Conservation (phyloP, 1,140 invertebrate species). For the Hestina assimilis region DNA sequence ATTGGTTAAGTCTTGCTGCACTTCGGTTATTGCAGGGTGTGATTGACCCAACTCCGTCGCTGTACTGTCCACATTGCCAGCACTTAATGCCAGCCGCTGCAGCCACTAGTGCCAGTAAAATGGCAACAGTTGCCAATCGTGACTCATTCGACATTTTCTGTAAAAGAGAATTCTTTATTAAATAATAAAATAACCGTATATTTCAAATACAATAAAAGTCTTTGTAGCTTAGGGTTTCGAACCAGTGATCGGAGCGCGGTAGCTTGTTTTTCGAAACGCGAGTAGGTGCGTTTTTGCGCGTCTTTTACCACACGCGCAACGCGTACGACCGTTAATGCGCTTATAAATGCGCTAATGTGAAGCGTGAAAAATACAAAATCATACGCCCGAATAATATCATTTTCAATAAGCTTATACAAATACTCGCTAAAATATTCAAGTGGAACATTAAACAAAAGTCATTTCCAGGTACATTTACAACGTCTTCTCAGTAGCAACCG, state of each 20-base stretch:
- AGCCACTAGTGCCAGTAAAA: slow-evolving; percentile 40
- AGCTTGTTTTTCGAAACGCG: no score
- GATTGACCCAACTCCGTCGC: slow-evolving; percentile 88
- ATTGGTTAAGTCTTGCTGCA: slow-evolving; percentile 82
- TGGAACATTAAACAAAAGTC: background rate
- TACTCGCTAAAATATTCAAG: background rate
- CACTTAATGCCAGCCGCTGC: slow-evolving; percentile 79
- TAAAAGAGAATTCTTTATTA: background rate
- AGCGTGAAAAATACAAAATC: background rate
- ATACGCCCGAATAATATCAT: background rate
- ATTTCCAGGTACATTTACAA: background rate
- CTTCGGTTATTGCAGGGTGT: slow-evolving; percentile 88
- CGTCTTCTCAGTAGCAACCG: background rate
- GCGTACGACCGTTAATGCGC: no score
- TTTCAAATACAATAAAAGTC: no score
- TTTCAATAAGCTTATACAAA: background rate
- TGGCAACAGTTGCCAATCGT: slow-evolving; percentile 12
- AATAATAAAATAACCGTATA: no score
- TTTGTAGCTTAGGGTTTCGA: no score
- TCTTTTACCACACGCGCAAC: no score
- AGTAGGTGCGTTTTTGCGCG: no score
- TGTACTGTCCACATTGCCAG: slow-evolving; percentile 88
- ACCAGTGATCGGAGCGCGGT: no score
- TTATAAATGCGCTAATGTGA: no score
- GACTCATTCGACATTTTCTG: slow-evolving; percentile 22